These are phyloP conservation scores for Dendrolimus pini DNA, from an alignment of 2,888 invertebrate genomes.

Conservation along the genomic window DNA sequence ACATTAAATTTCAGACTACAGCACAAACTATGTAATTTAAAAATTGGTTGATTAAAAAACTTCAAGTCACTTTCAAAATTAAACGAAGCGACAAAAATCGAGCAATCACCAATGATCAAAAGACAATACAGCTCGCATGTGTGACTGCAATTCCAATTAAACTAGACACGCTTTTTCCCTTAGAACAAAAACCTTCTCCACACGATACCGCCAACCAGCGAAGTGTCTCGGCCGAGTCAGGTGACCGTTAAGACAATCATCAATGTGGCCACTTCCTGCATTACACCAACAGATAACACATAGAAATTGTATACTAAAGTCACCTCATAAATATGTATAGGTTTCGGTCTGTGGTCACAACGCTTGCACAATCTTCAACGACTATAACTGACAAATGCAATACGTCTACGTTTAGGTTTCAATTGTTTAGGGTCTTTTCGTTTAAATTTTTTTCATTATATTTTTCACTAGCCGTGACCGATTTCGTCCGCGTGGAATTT, in stretches of 20 bases:
- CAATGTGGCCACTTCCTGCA: conserved; percentile 64
- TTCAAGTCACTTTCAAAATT: no score
- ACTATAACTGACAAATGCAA: conserved; percentile 30
- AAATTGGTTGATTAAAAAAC: no score
- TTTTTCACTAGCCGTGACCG: no score
- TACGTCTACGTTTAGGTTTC: not conserved
- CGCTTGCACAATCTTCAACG: conserved; percentile 69
- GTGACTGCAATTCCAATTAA: not conserved
- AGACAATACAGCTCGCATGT: not conserved
- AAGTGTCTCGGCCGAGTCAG: conserved; percentile 36
- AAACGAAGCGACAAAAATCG: not conserved
- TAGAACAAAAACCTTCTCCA: conserved; percentile 36
- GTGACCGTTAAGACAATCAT: conserved; percentile 71
- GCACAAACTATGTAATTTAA: no score
- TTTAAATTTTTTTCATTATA: no score
- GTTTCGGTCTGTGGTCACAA: conserved; percentile 71
- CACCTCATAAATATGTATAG: conserved; percentile 74
- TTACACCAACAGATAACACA: conserved; percentile 71
- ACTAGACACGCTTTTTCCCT: conserved; percentile 6
- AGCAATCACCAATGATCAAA: not conserved
- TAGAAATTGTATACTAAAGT: conserved; percentile 75
- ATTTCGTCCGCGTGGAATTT: no score
- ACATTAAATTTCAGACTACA: no score
- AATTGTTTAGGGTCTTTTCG: not conserved
- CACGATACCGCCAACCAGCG: conserved; percentile 29